A percentile compares a stretch with the other conserved stretches of the same genome.
Evolutionary conservation across 2,888 invertebrate genomes (phyloP).

Genomic region (Drosophila mimetica): DNA sequence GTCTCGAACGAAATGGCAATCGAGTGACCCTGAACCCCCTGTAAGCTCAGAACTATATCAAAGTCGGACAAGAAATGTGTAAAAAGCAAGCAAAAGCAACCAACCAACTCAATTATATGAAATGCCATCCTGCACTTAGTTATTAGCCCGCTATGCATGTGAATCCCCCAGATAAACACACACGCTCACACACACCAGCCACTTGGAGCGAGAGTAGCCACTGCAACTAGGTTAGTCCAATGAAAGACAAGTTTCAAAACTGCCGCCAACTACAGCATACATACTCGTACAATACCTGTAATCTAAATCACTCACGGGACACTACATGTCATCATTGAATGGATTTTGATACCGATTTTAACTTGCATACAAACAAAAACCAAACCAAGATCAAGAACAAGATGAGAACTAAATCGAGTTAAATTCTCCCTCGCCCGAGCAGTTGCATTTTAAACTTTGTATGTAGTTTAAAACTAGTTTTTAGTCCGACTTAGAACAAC

Average conservation of each 20-base stretch:
- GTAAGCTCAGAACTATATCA: constrained; percentile 32
- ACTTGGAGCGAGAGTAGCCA: constrained; percentile 28
- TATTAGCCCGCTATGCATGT: constrained; percentile 69
- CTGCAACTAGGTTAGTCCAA: constrained; percentile 36
- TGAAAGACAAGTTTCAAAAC: constrained; percentile 40
- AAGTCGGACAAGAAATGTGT: constrained; percentile 15
- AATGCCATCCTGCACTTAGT: constrained; percentile 63
- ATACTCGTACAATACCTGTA: constrained; percentile 14
- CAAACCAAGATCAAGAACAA: background rate
- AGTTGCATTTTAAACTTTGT: constrained; percentile 65
- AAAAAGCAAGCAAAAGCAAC: constrained; percentile 3
- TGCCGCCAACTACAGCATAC: constrained; percentile 50
- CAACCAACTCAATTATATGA: constrained; percentile 38
- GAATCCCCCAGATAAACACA: constrained; percentile 13
- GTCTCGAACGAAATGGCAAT: constrained; percentile 3
- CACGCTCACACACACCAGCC: constrained; percentile 14
- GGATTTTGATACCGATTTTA: constrained; percentile 71
- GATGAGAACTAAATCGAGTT: constrained; percentile 2
- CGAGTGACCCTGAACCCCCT: constrained; percentile 16
- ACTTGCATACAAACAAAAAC: constrained; percentile 35
- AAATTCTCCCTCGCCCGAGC: constrained; percentile 35
- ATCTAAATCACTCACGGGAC: constrained; percentile 31
- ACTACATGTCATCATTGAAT: constrained; percentile 33
- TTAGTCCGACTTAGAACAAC: constrained; percentile 54
- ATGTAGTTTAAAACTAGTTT: constrained; percentile 58